Percentiles rank a stretch among this genome's conserved stretches.
Conservation (phyloP, 2,888 invertebrate species). For the Norana najaformis region DNA sequence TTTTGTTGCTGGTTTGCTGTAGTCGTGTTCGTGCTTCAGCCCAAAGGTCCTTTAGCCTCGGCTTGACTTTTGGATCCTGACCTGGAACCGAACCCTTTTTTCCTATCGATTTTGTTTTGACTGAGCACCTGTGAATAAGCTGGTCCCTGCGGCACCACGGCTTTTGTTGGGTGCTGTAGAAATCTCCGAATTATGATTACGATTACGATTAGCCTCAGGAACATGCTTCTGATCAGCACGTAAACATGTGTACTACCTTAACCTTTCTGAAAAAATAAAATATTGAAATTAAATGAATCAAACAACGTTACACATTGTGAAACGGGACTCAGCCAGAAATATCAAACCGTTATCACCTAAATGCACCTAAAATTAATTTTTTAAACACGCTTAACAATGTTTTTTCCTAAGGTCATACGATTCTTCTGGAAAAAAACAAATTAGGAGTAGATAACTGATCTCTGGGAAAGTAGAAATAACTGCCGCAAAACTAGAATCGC, state of each 20-base stretch:
- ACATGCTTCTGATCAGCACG: background rate
- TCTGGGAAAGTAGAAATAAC: background rate
- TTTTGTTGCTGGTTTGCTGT: too few relatives aligned
- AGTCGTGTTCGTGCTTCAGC: background rate
- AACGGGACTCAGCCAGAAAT: background rate
- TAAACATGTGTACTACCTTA: background rate
- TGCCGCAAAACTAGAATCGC: background rate
- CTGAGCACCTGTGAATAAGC: too few relatives aligned
- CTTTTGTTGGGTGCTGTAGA: too few relatives aligned
- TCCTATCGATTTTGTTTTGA: too few relatives aligned
- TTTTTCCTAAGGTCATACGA: background rate
- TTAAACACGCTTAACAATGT: background rate
- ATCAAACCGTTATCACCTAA: background rate
- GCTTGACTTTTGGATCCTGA: too few relatives aligned
- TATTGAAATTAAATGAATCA: background rate
- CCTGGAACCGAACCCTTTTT: too few relatives aligned
- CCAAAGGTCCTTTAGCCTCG: background rate
- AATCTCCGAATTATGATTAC: too few relatives aligned
- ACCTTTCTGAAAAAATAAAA: background rate
- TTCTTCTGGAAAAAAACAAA: background rate
- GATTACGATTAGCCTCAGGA: too few relatives aligned
- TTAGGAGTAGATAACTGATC: background rate
- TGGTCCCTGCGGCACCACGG: too few relatives aligned
- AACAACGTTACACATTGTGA: background rate
- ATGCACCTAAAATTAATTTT: background rate